Evolutionary conservation across 1,140 invertebrate genomes (phyloP).

Genomic region (Platyscapa corneri): DNA sequence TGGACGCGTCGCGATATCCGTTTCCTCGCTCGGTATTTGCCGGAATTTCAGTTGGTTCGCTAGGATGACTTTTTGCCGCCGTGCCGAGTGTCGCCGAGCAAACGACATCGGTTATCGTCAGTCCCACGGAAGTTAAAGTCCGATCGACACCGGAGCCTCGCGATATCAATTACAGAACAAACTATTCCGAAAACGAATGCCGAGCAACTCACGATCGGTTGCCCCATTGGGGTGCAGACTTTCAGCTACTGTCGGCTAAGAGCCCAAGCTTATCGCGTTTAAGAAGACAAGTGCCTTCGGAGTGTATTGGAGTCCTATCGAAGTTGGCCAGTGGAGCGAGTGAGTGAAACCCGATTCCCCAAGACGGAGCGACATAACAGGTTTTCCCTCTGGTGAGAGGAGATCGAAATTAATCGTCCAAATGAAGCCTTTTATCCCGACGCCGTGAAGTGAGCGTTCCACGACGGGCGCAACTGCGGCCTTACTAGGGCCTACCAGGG

Average conservation of each 20-base stretch:
- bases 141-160: neutral
- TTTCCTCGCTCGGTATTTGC: too few species aligned
- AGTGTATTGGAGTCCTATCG: conserved; percentile 4
- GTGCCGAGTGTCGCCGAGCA: too few species aligned
- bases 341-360: conserved; percentile 4
- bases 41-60: too few species aligned
- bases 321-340: conserved; percentile 24
- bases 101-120: too few species aligned
- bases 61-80: too few species aligned
- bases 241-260: neutral
- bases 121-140: neutral
- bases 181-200: neutral
- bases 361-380: conserved; percentile 7
- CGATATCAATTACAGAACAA: conserved; percentile 9
- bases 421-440: conserved; percentile 8
- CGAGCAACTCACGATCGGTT: too few species aligned
- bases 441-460: neutral
- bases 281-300: conserved; percentile 15
- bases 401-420: conserved; percentile 21
- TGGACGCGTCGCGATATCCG: too few species aligned
- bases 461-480: neutral
- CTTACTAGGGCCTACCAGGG: neutral
- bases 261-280: too few species aligned
- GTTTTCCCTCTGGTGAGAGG: neutral
- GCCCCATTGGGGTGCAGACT: neutral